phyloP scores from a whole-genome alignment of 2,888 invertebrate genomes.

The Temnothorax rugatulus region DNA sequence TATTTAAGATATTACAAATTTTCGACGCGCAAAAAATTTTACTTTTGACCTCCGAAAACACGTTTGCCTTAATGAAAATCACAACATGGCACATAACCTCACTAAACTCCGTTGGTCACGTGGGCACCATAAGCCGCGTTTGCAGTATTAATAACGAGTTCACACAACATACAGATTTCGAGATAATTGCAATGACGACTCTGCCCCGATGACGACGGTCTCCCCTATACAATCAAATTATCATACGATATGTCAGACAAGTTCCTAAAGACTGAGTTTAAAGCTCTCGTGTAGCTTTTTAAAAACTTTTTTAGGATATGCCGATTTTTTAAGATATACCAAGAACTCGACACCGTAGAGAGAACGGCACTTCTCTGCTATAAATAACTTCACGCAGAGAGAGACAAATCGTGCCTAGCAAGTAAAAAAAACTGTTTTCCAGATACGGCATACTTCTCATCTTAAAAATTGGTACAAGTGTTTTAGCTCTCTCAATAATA shows the following conservation, averaged over 20 bases:
- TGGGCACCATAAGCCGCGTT: too few species aligned
- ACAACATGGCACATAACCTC: too few species aligned
- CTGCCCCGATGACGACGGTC: too few species aligned
- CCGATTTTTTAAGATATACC: background rate
- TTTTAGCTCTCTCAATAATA: background rate
- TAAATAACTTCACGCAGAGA: background rate
- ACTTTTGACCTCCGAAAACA: too few species aligned
- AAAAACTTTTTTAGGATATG: background rate
- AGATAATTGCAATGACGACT: too few species aligned
- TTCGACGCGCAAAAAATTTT: too few species aligned
- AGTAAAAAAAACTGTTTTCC: background rate
- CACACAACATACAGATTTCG: too few species aligned
- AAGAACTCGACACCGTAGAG: background rate
- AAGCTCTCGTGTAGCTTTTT: background rate
- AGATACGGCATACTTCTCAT: background rate
- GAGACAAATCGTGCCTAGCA: background rate
- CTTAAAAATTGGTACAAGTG: background rate
- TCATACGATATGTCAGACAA: background rate
- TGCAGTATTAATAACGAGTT: too few species aligned
- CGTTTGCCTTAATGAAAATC: too few species aligned
- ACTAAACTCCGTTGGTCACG: too few species aligned
- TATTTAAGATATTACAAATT: too few species aligned
- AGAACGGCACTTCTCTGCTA: background rate
- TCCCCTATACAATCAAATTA: slow-evolving; percentile 15
- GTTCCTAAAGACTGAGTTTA: background rate